These are phyloP conservation scores for Mohoua ochrocephala DNA, from an alignment of 2,113 vertebrate species.

Conservation along the genomic window DNA sequence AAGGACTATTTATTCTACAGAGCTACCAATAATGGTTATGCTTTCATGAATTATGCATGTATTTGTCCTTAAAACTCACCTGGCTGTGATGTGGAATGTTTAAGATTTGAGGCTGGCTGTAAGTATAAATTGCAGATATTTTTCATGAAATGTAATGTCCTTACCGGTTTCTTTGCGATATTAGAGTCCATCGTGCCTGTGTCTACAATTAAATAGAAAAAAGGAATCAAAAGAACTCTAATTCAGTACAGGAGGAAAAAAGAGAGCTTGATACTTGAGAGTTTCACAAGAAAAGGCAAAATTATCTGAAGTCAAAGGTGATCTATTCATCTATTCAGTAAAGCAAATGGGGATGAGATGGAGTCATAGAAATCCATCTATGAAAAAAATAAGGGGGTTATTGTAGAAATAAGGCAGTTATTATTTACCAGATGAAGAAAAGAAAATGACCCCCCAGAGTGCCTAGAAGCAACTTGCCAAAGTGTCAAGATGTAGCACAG, in stretches of 20 bases:
- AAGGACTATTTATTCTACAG: background rate
- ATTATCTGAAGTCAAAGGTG: background rate
- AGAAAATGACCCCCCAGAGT: background rate
- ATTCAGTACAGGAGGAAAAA: background rate
- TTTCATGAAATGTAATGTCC: background rate
- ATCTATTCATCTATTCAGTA: background rate
- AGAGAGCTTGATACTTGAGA: background rate
- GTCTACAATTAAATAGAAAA: background rate
- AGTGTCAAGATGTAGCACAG: background rate
- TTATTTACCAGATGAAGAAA: slow-evolving; percentile 16
- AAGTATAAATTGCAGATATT: background rate
- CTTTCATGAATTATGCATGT: slow-evolving; percentile 47
- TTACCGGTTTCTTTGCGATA: background rate
- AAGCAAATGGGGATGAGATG: background rate
- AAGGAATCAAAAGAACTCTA: background rate
- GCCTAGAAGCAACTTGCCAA: background rate
- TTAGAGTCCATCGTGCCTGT: background rate
- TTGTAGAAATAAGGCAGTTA: background rate
- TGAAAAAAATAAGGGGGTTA: background rate
- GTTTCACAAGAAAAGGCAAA: background rate
- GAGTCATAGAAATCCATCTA: background rate
- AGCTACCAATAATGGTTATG: background rate
- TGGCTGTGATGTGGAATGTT: background rate
- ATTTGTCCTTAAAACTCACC: slow-evolving; percentile 24
- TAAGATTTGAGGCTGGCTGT: background rate